Evolutionary conservation across 1,140 invertebrate genomes (phyloP).

Genomic region (Drepana arcuata): DNA sequence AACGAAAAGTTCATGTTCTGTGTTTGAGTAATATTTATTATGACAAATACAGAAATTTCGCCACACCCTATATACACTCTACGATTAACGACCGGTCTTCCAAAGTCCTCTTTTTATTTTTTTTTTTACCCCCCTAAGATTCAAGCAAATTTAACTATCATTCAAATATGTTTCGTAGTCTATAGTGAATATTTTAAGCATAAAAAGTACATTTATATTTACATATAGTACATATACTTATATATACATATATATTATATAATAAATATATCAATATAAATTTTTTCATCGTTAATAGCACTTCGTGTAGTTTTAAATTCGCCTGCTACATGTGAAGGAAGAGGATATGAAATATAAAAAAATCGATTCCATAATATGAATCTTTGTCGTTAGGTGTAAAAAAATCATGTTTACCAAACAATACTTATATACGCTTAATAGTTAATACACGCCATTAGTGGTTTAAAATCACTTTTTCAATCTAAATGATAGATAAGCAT

Average conservation of each 20-base stretch:
- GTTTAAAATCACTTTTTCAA: constrained; percentile 22
- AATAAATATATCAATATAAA: constrained; percentile 5
- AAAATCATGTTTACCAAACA: constrained; percentile 33
- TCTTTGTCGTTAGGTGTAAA: constrained; percentile 35
- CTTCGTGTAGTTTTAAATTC: constrained; percentile 51
- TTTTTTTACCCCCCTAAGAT: constrained; percentile 9
- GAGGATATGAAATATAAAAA: no score
- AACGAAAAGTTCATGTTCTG: no score
- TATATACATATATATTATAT: no score
- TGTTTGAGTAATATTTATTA: no score
- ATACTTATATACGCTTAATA: constrained; percentile 46
- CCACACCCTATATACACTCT: constrained; percentile 23
- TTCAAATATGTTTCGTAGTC: constrained; percentile 22
- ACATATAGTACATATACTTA: no score
- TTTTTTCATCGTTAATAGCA: constrained; percentile 29
- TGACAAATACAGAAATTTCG: no score
- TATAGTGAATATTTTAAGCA: constrained; percentile 33
- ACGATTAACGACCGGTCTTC: constrained; percentile 35
- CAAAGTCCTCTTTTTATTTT: constrained; percentile 21
- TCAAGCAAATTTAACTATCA: constrained; percentile 68
- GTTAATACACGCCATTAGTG: constrained; percentile 38
- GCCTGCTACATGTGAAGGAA: constrained; percentile 49
- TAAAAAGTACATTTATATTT: constrained; percentile 19
- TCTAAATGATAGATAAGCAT: constrained; percentile 40
- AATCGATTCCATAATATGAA: no score